Evolutionary conservation across 2,797 vertebrate species (phyloP).

Genomic region (Momotus momota): DNA sequence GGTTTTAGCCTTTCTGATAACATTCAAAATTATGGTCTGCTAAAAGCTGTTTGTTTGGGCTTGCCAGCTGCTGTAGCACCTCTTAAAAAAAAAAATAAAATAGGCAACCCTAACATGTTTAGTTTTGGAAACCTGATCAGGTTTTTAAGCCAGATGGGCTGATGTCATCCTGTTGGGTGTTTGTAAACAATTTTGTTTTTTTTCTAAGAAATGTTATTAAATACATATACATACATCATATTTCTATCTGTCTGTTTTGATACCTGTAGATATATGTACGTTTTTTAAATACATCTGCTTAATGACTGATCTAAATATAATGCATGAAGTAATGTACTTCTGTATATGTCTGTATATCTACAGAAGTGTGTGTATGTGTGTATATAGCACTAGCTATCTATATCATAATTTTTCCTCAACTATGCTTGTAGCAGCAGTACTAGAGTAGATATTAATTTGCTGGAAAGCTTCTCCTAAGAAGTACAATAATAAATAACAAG

Average conservation of each 20-base stretch:
- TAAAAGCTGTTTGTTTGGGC: not conserved
- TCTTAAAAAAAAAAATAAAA: not conserved
- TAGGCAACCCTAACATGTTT: not conserved
- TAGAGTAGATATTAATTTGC: not conserved
- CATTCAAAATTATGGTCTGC: not conserved
- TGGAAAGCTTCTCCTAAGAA: not conserved
- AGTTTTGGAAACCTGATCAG: not conserved
- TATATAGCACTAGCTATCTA: fast-evolving
- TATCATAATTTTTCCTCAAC: not conserved
- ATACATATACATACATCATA: not conserved
- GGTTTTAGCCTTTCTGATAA: not conserved
- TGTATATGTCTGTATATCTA: not conserved
- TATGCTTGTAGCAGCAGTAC: not conserved
- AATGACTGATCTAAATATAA: not conserved
- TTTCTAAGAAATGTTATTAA: not conserved
- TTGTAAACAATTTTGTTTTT: not conserved
- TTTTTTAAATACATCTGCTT: too few relatives aligned
- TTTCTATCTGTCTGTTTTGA: not conserved
- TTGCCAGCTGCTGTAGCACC: not conserved
- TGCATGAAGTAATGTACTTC: not conserved
- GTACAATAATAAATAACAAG: not conserved
- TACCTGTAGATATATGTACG: too few relatives aligned
- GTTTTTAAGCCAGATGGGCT: not conserved
- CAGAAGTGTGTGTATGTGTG: not conserved
- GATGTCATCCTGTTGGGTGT: not conserved